Evolutionary conservation across 2,797 vertebrate genomes (phyloP), one percentile per base, ranked within the genome.

Genomic region (Pseudomugil tenellus): DNA sequence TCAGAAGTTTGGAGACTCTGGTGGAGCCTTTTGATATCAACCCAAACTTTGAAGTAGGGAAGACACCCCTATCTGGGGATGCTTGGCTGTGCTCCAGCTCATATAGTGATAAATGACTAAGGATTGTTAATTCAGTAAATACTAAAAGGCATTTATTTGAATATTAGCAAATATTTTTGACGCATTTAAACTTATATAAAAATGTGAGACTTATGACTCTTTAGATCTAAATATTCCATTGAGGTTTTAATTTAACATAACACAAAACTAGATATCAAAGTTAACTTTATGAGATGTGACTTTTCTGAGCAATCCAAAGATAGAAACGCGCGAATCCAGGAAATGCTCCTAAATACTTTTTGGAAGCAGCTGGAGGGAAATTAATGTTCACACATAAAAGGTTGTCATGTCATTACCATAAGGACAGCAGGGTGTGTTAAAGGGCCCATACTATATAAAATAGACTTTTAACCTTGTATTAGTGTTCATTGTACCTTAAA

Each of bases 71-170:
- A 72, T 77, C 78, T 34, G 60, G 55, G 72, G 87, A 84, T 16
- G 59, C 37, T 41, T 57, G 60, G 65, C 75, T 67, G 26, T 23
- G 61, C 53, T 81, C 21, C 43, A 58, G 67, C 65, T 77, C 59
- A 69, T 61, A 57, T 58, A 72, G 46, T 56, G 61, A 46, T 82
- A 58, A 83, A 81, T 81, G 83, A 87, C 73, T 79, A 71, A 80
- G 80, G 71, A 79, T 67, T 65, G 52, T 17, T 67, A 57, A 66
- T 58, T 87, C 66, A 71, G 67, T 49, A 79, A 78, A 52, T 77
- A 72, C 77, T 79, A 65, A 77, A 79, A 84, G 58, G 52, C 62
- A 76, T 81, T 89, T 68, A 70, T 76, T 66, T 52, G 65, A 80
- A 75, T 81, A 64, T 76, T 41, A 58, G 65, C 80, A 67, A 26